phyloP scores from a whole-genome alignment of 2,797 vertebrate genomes.

The Acanthiza pusilla region DNA sequence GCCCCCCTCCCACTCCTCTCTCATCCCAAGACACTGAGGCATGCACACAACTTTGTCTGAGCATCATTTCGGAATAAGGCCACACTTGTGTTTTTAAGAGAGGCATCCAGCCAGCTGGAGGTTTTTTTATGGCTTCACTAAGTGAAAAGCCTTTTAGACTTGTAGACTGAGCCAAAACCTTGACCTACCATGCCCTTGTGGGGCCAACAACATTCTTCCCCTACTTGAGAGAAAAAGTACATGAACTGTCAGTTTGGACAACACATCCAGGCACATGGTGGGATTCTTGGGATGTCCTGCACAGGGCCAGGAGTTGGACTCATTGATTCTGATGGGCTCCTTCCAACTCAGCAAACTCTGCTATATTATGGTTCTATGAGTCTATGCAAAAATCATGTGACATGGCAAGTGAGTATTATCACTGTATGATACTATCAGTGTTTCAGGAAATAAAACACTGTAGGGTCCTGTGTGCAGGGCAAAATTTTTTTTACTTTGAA shows the following conservation, averaged over 20 bases:
- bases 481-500: neutral
- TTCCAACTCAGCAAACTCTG: neutral
- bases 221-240: neutral
- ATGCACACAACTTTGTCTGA: neutral
- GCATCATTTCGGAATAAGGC: neutral
- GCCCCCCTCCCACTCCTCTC: neutral
- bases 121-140: constrained; percentile 10
- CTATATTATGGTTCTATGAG: neutral
- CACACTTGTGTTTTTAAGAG: neutral
- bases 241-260: neutral
- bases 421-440: neutral
- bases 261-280: neutral
- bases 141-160: constrained; percentile 27
- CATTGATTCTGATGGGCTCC: neutral
- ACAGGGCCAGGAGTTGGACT: neutral
- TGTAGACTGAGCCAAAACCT: neutral
- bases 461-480: neutral
- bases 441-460: neutral
- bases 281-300: neutral
- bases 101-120: constrained; percentile 26
- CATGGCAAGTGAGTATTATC: neutral
- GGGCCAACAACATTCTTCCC: neutral
- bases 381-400: neutral
- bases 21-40: neutral
- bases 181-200: neutral